A percentile compares a stretch with the other conserved stretches of the same genome.
Evolutionary conservation across 35 echinoderm and acorn worm species (phyloP).

Genomic region (Stichopus chloronotus): DNA sequence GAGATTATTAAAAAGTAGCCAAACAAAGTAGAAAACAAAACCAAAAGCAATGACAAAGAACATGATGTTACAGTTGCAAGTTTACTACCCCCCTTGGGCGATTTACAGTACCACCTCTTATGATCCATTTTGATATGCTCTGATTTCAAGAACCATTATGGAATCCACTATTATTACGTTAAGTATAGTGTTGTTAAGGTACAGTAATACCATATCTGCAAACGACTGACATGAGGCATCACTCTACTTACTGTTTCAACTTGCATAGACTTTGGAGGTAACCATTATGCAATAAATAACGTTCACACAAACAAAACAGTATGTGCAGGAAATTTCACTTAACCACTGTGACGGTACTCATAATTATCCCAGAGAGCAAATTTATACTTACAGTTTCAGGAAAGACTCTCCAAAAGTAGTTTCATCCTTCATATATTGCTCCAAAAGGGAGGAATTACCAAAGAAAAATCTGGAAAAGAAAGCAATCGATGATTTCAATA

Average conservation of each 20-base stretch:
- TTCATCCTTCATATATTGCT: not conserved
- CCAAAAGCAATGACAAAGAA: too few relatives aligned
- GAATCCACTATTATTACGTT: too few relatives aligned
- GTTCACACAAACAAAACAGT: not conserved
- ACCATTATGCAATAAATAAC: not conserved
- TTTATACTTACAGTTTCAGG: constrained; percentile 16
- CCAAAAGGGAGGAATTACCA: not conserved
- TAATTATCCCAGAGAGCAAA: not conserved
- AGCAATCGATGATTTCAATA: too few relatives aligned
- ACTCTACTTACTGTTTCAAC: not conserved
- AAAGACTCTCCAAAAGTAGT: constrained; percentile 2
- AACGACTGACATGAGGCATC: not conserved
- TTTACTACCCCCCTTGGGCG: too few relatives aligned
- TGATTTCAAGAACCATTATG: too few relatives aligned
- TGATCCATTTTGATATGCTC: too few relatives aligned
- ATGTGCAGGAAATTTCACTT: not conserved
- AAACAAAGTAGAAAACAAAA: too few relatives aligned
- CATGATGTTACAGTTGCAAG: too few relatives aligned
- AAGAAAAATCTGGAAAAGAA: constrained; percentile 3
- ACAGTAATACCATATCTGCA: too few relatives aligned
- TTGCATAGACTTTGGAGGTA: not conserved
- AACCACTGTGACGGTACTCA: not conserved
- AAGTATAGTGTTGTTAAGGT: too few relatives aligned
- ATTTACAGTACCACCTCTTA: too few relatives aligned
- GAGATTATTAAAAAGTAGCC: not conserved